phyloP scores from a whole-genome alignment of 2,113 vertebrate species.

The Patagioenas fasciata region DNA sequence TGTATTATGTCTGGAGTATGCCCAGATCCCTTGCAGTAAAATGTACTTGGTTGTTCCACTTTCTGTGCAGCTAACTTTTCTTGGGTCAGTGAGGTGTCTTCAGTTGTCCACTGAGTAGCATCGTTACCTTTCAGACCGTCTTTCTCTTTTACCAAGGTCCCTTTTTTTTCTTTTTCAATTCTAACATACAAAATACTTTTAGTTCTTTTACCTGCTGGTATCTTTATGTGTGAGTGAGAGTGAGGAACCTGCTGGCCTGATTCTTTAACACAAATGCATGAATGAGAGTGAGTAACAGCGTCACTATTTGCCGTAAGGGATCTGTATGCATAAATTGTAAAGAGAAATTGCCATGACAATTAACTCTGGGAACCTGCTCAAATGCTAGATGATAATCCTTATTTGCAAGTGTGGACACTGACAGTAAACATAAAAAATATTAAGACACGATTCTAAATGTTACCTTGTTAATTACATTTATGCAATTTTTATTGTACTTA shows the following conservation, averaged over 20 bases:
- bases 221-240: not conserved
- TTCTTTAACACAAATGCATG: not conserved
- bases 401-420: conserved; percentile 3
- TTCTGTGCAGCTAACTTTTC: not conserved
- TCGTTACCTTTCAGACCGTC: not conserved
- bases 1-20: not conserved
- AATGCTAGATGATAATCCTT: conserved; percentile 24
- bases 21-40: not conserved
- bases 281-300: not conserved
- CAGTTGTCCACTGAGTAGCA: not conserved
- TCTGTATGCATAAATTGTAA: conserved; percentile 1
- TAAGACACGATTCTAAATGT: conserved; percentile 24
- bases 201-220: not conserved
- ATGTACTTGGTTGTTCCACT: rapidly evolving
- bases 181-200: not conserved
- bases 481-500: conserved; percentile 53
- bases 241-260: not conserved
- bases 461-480: conserved; percentile 60
- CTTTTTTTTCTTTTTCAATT: not conserved
- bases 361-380: conserved; percentile 1
- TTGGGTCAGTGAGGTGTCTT: not conserved
- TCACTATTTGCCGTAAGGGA: not conserved
- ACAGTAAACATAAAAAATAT: conserved; percentile 48
- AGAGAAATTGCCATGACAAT: not conserved
- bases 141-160: not conserved